Evolutionary conservation across 2,888 invertebrate species (phyloP).

Genomic region (Cosmia trapezina): DNA sequence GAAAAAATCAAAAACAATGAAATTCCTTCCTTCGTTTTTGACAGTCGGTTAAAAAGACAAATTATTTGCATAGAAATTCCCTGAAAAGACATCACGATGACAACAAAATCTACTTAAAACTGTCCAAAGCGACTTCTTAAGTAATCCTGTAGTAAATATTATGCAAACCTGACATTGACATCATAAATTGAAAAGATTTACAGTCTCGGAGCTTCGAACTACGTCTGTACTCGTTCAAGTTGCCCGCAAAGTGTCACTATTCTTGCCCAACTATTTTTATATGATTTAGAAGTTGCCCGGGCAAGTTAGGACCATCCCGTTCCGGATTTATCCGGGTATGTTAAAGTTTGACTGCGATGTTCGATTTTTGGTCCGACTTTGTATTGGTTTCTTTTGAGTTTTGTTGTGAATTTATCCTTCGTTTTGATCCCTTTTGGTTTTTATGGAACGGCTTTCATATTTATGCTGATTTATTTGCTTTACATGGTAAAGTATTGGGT

Average conservation of each 20-base stretch:
- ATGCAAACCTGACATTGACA: conserved; percentile 32
- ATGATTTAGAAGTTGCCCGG: conserved; percentile 65
- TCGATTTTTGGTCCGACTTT: conserved; percentile 56
- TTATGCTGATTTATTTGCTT: conserved; percentile 8
- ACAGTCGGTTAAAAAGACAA: neutral
- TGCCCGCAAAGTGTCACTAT: conserved; percentile 49
- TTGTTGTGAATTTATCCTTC: conserved; percentile 41
- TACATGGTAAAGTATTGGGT: no score
- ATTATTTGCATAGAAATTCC: neutral
- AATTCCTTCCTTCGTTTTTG: neutral
- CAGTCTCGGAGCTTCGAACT: conserved; percentile 24
- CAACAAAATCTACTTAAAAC: neutral
- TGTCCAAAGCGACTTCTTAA: neutral
- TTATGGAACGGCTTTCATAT: conserved; percentile 7
- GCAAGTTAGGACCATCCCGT: conserved; percentile 38
- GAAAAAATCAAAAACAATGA: no score
- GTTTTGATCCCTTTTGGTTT: neutral
- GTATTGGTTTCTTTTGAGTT: conserved; percentile 50
- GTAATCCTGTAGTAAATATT: conserved; percentile 24
- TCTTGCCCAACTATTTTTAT: conserved; percentile 62
- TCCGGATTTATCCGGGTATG: conserved; percentile 58
- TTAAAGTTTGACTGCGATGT: conserved; percentile 59
- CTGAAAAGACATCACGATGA: neutral
- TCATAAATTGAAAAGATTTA: conserved; percentile 43
- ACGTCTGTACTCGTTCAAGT: conserved; percentile 32